phyloP scores from a whole-genome alignment of 2,888 invertebrate species.

The Melieria picta region DNA sequence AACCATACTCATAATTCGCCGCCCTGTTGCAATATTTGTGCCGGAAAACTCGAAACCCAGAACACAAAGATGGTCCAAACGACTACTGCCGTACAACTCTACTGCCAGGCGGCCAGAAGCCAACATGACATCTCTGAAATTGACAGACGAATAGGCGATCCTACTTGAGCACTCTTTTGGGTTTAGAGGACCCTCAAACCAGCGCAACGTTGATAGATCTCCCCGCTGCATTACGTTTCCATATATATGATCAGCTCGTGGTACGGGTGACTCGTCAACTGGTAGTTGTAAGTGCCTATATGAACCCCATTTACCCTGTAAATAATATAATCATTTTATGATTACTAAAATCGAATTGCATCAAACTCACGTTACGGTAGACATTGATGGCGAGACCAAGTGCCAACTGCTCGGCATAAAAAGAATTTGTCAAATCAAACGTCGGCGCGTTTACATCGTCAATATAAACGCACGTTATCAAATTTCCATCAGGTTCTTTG shows the following conservation, averaged over 20 bases:
- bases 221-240: slow-evolving; percentile 82
- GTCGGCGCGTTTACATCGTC: slow-evolving; percentile 72
- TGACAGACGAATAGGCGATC: slow-evolving; percentile 78
- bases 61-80: slow-evolving; percentile 74
- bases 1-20: slow-evolving; percentile 74
- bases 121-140: slow-evolving; percentile 95
- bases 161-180: slow-evolving; percentile 69
- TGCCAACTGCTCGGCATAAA: slow-evolving; percentile 74
- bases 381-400: slow-evolving; percentile 86
- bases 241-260: slow-evolving; percentile 74
- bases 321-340: neutral
- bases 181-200: slow-evolving; percentile 77
- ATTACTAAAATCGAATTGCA: neutral
- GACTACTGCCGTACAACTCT: slow-evolving; percentile 78
- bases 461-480: slow-evolving; percentile 73
- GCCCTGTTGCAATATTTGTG: slow-evolving; percentile 68
- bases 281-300: slow-evolving; percentile 81
- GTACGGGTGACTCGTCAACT: slow-evolving; percentile 63
- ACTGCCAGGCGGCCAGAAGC: slow-evolving; percentile 89
- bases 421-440: slow-evolving; percentile 73
- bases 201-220: slow-evolving; percentile 85
- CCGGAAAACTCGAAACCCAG: slow-evolving; percentile 78
- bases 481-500: slow-evolving; percentile 79
- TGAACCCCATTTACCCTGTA: slow-evolving; percentile 72
- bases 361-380: slow-evolving; percentile 68